These are phyloP conservation scores for Catostomus latipinnis DNA, from an alignment of 2,797 vertebrate species.

Conservation along the genomic window DNA sequence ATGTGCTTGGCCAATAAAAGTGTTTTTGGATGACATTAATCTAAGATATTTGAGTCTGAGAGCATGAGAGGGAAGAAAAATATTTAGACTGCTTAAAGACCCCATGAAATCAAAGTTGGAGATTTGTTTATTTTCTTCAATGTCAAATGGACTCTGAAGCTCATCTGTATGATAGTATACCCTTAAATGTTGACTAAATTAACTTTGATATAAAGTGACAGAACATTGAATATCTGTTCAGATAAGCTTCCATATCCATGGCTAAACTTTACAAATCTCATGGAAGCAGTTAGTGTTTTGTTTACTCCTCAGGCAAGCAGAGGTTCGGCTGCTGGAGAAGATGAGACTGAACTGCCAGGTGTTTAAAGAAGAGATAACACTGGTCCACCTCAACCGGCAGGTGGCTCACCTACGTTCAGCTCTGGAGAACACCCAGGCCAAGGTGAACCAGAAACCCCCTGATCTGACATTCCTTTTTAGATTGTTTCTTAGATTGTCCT, in stretches of 20 bases:
- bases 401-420: slow-evolving; percentile 68
- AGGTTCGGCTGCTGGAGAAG: slow-evolving; percentile 72
- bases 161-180: no score
- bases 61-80: not conserved
- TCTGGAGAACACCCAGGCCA: slow-evolving; percentile 59
- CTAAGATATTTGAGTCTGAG: slow-evolving; percentile 32
- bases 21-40: slow-evolving; percentile 43
- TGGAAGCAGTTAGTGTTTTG: slow-evolving; percentile 35
- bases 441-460: slow-evolving; percentile 57
- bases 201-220: slow-evolving; percentile 38
- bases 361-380: slow-evolving; percentile 78
- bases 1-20: slow-evolving; percentile 23
- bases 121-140: no score
- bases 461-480: not conserved
- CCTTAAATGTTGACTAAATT: not conserved
- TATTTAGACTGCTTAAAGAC: not conserved
- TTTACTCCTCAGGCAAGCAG: slow-evolving; percentile 67
- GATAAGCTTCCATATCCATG: slow-evolving; percentile 9
- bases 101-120: no score
- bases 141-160: no score
- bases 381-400: slow-evolving; percentile 74
- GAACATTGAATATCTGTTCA: slow-evolving; percentile 1
- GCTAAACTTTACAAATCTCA: not conserved
- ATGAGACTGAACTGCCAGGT: slow-evolving; percentile 76
- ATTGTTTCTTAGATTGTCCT: slow-evolving; percentile 2